Conservation (phyloP, 2,113 vertebrate species). For the cat (Felis catus) region DNA sequence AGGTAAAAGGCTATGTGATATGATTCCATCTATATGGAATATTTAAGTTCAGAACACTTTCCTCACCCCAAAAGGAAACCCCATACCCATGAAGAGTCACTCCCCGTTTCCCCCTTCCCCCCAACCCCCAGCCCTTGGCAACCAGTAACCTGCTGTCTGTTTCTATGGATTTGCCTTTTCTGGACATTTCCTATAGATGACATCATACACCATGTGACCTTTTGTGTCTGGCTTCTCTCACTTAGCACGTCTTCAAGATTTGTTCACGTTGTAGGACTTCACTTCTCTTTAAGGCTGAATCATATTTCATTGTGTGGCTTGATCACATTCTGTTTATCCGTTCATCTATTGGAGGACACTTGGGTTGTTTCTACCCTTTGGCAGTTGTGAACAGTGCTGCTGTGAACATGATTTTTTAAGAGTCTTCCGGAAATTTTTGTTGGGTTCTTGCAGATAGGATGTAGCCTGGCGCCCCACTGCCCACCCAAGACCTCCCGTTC, state of each 20-base stretch:
- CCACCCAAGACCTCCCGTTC: neutral
- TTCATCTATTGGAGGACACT: too few species aligned
- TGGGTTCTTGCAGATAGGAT: neutral
- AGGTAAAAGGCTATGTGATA: neutral
- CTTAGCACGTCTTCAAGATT: neutral
- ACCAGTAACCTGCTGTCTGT: neutral
- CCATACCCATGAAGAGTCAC: accelerated
- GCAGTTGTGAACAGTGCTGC: neutral
- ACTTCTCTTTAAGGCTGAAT: neutral
- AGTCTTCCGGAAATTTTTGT: neutral
- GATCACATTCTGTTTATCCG: neutral
- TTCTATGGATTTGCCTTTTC: neutral
- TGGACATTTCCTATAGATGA: neutral
- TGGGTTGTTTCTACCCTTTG: neutral
- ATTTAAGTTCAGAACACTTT: neutral
- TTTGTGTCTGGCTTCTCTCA: neutral
- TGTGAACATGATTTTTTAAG: neutral
- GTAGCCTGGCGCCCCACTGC: neutral
- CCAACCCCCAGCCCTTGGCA: neutral
- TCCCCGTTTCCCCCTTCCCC: neutral
- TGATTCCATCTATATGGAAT: neutral
- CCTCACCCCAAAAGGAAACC: neutral
- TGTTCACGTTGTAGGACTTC: neutral
- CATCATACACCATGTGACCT: accelerated
- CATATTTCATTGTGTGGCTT: too few species aligned